Conservation (phyloP, 1,140 invertebrate genomes). For the Rhagoletis pomonella region DNA sequence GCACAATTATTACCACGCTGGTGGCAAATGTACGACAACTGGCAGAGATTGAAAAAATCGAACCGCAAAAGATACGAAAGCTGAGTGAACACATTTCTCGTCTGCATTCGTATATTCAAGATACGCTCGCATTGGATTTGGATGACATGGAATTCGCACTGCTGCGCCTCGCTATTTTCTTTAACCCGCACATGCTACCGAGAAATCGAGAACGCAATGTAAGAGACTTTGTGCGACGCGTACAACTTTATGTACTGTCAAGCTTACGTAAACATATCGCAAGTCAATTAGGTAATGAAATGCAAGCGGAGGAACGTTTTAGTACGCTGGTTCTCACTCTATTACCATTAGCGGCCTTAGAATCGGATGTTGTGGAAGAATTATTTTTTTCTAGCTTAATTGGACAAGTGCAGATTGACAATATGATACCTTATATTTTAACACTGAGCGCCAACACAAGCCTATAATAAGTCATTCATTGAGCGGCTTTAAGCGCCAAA, state of each 20-base stretch:
- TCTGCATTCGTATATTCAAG: conserved; percentile 87
- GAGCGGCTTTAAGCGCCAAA: neutral
- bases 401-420: conserved; percentile 93
- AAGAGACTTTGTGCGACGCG: conserved; percentile 66
- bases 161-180: conserved; percentile 88
- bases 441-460: conserved; percentile 79
- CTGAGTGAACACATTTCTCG: conserved; percentile 88
- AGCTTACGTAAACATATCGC: conserved; percentile 60
- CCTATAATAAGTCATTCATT: neutral
- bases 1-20: conserved; percentile 88
- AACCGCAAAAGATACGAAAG: conserved; percentile 82
- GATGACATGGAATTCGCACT: conserved; percentile 90
- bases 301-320: conserved; percentile 63
- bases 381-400: conserved; percentile 92
- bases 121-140: conserved; percentile 83
- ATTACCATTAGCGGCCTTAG: conserved; percentile 85
- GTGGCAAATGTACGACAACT: conserved; percentile 80
- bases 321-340: conserved; percentile 79
- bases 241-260: conserved; percentile 67
- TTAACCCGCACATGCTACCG: conserved; percentile 74
- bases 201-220: conserved; percentile 65
- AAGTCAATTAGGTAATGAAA: conserved; percentile 17
- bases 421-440: conserved; percentile 93
- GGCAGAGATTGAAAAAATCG: conserved; percentile 79
- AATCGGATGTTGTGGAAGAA: conserved; percentile 89